Conservation (phyloP, 2,888 invertebrate genomes). For the Oscheius sp. region DNA sequence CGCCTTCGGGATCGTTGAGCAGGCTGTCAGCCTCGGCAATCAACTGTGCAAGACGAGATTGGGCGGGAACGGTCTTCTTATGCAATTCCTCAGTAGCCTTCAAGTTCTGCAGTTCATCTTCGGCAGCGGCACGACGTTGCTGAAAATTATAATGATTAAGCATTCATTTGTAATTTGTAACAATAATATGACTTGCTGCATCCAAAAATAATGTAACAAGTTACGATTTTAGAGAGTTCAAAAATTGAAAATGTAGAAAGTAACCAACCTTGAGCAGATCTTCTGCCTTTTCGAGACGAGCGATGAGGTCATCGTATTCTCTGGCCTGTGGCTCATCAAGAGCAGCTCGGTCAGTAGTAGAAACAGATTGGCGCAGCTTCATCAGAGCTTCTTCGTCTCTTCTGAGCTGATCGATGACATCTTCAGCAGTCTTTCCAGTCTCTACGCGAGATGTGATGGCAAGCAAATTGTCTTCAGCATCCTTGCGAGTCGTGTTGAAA, state of each 20-base stretch:
- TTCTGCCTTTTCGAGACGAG: slow-evolving; percentile 47
- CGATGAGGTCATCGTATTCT: slow-evolving; percentile 48
- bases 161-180: no score
- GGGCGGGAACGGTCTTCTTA: slow-evolving; percentile 37
- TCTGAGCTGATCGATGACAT: slow-evolving; percentile 41
- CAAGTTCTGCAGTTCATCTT: slow-evolving; percentile 43
- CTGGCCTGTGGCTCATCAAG: slow-evolving; percentile 48
- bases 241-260: slow-evolving; percentile 5
- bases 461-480: slow-evolving; percentile 51
- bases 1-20: slow-evolving; percentile 46
- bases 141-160: slow-evolving; percentile 37
- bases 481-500: slow-evolving; percentile 54
- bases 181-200: no score
- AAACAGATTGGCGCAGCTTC: slow-evolving; percentile 40
- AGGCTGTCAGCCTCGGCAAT: slow-evolving; percentile 48
- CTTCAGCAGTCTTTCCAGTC: slow-evolving; percentile 32
- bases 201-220: no score
- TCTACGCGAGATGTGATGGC: slow-evolving; percentile 38
- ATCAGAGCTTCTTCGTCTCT: slow-evolving; percentile 41
- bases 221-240: neutral
- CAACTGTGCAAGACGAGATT: slow-evolving; percentile 44
- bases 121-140: slow-evolving; percentile 44
- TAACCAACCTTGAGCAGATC: slow-evolving; percentile 40
- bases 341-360: slow-evolving; percentile 39
- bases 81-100: slow-evolving; percentile 46